These are phyloP conservation scores for Astreopora myriophthalma DNA, from an alignment of 64 coral and sea anemone species.

Conservation along the genomic window DNA sequence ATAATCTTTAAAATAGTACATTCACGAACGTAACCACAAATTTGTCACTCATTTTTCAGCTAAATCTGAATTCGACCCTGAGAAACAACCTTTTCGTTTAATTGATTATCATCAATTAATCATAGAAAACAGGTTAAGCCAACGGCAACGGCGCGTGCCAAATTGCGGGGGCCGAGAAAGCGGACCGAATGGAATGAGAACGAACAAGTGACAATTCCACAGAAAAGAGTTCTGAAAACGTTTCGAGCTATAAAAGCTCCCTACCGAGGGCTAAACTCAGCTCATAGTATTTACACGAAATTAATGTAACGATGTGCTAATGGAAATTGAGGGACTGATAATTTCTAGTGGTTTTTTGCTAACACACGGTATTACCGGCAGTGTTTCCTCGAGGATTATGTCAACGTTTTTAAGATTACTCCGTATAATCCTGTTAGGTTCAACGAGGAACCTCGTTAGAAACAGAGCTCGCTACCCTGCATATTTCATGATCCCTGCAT, in stretches of 20 bases:
- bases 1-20: not conserved
- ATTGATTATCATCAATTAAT: conserved; percentile 10
- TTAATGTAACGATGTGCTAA: conserved; percentile 16
- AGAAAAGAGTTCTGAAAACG: conserved; percentile 10
- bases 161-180: not conserved
- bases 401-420: not conserved
- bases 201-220: not conserved
- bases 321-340: not conserved
- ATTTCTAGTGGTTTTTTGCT: not conserved
- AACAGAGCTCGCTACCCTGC: no score
- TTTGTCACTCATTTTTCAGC: not conserved
- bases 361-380: not conserved
- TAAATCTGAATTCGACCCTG: not conserved
- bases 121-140: not conserved
- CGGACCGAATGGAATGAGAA: not conserved
- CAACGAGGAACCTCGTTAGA: not conserved
- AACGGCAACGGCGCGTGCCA: not conserved
- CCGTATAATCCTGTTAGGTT: not conserved
- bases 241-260: not conserved
- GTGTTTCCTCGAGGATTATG: not conserved
- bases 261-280: not conserved
- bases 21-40: not conserved
- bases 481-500: no score
- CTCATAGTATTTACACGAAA: not conserved
- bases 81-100: not conserved